Base-by-base conservation (phyloP, 92 coral and sea anemone species). In the Parazoanthus darwini region DNA sequence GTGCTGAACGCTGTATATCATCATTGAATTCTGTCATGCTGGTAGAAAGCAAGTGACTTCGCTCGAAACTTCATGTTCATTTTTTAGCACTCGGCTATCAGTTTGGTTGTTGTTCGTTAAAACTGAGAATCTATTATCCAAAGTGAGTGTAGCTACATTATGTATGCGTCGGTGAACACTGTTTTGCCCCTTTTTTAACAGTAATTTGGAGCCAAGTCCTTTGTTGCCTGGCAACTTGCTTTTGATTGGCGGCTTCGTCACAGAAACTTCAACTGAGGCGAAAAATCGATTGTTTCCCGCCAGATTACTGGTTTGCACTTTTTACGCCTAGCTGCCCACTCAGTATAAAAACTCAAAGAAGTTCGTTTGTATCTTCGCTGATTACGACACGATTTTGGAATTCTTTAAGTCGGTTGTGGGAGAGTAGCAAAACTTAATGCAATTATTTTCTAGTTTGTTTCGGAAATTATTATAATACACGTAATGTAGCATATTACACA, bases 231-330 rank as follows among this genome's bases (percentile, higher is more conserved):
- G 87, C 9, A 16, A 84, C 66, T 2, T 26, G 20, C 78, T 48
- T 22, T 13, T 84, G 87, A 84, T 84, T 71, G 87, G 26, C 87
- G 71, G 78, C 0, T 14, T 14, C 87, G 87, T 84, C 87, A 70
- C 63, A 8, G 10, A 20, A 71, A 84, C 39, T 46, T 50, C 5
- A 70, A 50, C 29, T 50, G 42, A 10, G 36, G 50, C 54, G 37
- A 3, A 42, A 14, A 59, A 59, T 71, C 26, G 22, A 84, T 84
- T 84, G 87, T 84, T 82, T 84, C 78, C 48, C 65, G 66, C 63
- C 37, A 5, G 26, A 66, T 5, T 37, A 3, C 29, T 20, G 5
- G 65, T 82, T 59, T 63, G n/a, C 78, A 81, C 48, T 67, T 82
- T 68, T 44, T 67, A 29, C 46, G 73, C 20, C 87, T 25, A 13